Base-by-base conservation (phyloP, 2,113 vertebrate genomes). In the Hippolais icterina region DNA sequence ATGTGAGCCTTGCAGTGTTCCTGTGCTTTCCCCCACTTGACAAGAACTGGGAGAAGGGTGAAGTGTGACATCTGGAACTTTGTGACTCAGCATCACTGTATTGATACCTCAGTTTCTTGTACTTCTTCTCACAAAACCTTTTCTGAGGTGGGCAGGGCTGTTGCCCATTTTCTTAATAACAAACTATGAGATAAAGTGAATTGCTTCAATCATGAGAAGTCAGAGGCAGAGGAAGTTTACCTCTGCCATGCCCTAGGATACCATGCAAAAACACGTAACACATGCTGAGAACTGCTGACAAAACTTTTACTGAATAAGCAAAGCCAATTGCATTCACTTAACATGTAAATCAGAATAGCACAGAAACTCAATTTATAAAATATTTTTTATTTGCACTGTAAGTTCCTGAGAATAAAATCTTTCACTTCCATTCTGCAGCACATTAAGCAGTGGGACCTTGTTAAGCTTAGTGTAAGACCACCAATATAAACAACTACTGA, bases 231-330 rank as follows among this genome's bases (percentile, higher is more conserved):
- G 22, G 54, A 91, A 57, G n/a, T 39, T 44, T 66, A 20, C n/a
- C 12, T 72, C 29, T 70, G 24, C 8, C 8, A 10, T 81, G 27
- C 9, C 23, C 29, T 23, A 60, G 23, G 12, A 18, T 92, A 8
- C 29, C 53, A 35, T 29, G n/a, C 3, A 57, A 65, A 57, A 78
- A 15, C 9, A 47, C 3, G 25, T n/a, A 47, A 56, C 33, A 56
- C 15, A 16, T 35, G 7, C 8, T 33, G 24, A 66, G 41, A 86
- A 71, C 6, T 49, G 37, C 50, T 57, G 42, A 19, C 0, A 0
- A 85, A 79, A 66, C n/a, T n/a, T n/a, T n/a, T n/a, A n/a, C n/a
- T 57, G 61, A 52, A 29, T 35, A 68, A 70, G 5, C 2, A 81
- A 86, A 18, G 12, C 4, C 13, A 23, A 27, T 44, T 59, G 12